phyloP scores from a whole-genome alignment of 2,888 invertebrate species.

The Campopleginae sp. region DNA sequence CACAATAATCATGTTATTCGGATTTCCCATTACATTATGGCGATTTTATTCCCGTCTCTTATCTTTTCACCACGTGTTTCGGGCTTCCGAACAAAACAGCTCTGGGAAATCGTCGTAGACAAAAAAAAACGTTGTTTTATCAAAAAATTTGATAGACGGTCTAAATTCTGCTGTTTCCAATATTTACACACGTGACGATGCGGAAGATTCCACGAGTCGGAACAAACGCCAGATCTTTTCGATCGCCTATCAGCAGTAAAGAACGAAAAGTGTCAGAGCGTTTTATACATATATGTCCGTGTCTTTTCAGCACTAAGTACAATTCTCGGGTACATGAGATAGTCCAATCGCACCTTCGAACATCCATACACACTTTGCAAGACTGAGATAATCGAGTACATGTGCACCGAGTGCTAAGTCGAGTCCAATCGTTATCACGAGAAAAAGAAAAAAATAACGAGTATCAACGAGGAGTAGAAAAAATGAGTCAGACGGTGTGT shows the following conservation, averaged over 20 bases:
- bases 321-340: slow-evolving; percentile 29
- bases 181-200: slow-evolving; percentile 1
- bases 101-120: not conserved
- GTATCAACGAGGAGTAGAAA: not conserved
- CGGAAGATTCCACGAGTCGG: slow-evolving; percentile 16
- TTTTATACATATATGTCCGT: not conserved
- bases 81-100: too few relatives aligned
- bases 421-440: slow-evolving; percentile 23
- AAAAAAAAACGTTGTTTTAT: not conserved
- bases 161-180: not conserved
- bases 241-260: not conserved
- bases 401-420: slow-evolving; percentile 44
- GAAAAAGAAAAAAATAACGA: slow-evolving; percentile 1
- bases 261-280: not conserved
- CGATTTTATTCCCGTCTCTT: too few relatives aligned
- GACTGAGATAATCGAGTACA: slow-evolving; percentile 41
- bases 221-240: not conserved
- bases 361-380: slow-evolving; percentile 8
- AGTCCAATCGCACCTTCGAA: slow-evolving; percentile 27
- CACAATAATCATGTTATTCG: too few relatives aligned
- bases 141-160: not conserved
- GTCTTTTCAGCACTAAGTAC: slow-evolving; percentile 11
- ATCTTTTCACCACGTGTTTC: too few relatives aligned
- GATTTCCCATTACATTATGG: too few relatives aligned
- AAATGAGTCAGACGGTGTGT: not conserved